Conservation (phyloP, 2,888 invertebrate species). For the Leucozona laternaria region DNA sequence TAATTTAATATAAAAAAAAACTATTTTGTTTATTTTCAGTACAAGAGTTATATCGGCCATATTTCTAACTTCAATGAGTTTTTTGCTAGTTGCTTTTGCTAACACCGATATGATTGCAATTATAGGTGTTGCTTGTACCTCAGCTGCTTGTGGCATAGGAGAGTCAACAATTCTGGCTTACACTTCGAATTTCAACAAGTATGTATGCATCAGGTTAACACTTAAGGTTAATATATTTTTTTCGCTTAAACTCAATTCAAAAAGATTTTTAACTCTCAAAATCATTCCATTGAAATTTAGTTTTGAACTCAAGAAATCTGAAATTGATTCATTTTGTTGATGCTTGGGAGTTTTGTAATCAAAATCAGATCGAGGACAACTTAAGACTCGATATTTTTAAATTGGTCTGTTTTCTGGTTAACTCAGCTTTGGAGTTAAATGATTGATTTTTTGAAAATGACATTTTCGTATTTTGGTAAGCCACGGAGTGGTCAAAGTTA, state of each 20-base stretch:
- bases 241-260: no score
- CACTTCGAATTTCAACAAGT: constrained; percentile 31
- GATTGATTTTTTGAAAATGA: no score
- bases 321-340: no score
- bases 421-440: no score
- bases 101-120: constrained; percentile 84
- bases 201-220: not conserved
- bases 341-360: no score
- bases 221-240: not conserved
- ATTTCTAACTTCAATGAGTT: constrained; percentile 21
- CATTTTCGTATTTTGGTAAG: no score
- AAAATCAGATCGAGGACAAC: no score
- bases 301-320: no score
- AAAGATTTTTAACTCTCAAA: no score
- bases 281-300: not conserved
- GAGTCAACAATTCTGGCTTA: constrained; percentile 85
- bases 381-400: no score
- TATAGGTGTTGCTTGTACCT: constrained; percentile 90
- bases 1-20: not conserved
- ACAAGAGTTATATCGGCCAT: constrained; percentile 4
- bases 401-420: no score
- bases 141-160: constrained; percentile 90
- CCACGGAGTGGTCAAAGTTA: no score
- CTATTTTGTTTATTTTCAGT: not conserved
- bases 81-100: constrained; percentile 26